Evolutionary conservation across 2,888 invertebrate species (phyloP).

Genomic region (Gerris lacustris): DNA sequence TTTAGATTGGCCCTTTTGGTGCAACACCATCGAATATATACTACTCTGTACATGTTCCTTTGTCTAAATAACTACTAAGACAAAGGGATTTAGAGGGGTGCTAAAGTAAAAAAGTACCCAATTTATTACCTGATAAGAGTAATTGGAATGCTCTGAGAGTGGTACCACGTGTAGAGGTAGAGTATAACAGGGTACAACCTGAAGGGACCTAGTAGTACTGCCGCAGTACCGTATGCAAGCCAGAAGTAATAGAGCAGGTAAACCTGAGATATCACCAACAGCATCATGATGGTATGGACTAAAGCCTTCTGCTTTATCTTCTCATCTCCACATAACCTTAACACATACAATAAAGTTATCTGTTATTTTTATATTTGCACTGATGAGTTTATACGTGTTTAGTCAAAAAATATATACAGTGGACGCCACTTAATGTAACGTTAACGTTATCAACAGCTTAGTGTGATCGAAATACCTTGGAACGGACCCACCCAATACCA

Average conservation of each 20-base stretch:
- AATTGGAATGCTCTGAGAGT: slow-evolving; percentile 47
- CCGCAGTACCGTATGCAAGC: slow-evolving; percentile 65
- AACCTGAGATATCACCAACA: neutral
- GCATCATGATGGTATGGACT: neutral
- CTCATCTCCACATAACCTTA: neutral
- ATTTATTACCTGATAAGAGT: slow-evolving; percentile 47
- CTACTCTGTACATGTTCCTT: too few species aligned
- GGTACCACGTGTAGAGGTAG: slow-evolving; percentile 54
- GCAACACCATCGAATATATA: too few species aligned
- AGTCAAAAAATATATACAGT: too few species aligned
- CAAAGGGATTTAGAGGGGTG: too few species aligned
- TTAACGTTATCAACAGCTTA: too few species aligned
- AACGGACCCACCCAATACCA: too few species aligned
- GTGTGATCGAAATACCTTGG: too few species aligned
- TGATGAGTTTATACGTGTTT: too few species aligned
- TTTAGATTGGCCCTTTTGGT: too few species aligned
- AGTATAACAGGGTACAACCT: slow-evolving; percentile 66
- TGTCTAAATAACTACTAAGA: too few species aligned
- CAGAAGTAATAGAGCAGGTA: slow-evolving; percentile 60
- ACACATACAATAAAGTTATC: neutral
- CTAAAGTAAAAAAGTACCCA: too few species aligned
- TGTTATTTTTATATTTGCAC: neutral
- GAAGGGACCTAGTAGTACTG: slow-evolving; percentile 62
- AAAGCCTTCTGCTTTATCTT: neutral
- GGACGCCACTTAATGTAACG: too few species aligned